Percentiles rank a stretch among this genome's conserved stretches.
Conservation (phyloP, 2,888 invertebrate species). For the Salpingus planirostris region DNA sequence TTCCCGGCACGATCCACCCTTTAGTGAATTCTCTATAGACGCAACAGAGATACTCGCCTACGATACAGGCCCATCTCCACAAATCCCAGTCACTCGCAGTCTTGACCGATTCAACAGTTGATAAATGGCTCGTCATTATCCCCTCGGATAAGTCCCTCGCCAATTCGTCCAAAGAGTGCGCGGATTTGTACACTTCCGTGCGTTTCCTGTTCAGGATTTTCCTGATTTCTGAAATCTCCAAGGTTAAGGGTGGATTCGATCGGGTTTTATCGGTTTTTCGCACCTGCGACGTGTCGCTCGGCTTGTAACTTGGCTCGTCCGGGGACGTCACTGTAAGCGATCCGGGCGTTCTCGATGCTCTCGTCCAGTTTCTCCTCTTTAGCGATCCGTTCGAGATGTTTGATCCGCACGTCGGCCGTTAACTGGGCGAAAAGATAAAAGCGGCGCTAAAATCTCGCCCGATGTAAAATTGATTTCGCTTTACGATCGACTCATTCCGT, state of each 20-base stretch:
- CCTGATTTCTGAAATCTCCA: slow-evolving; percentile 50
- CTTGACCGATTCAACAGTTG: slow-evolving; percentile 41
- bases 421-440: slow-evolving; percentile 23
- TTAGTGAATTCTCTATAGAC: no score
- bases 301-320: slow-evolving; percentile 51
- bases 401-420: slow-evolving; percentile 27
- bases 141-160: slow-evolving; percentile 42
- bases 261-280: no score
- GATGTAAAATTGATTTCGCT: slow-evolving; percentile 1
- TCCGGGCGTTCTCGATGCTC: slow-evolving; percentile 50
- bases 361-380: slow-evolving; percentile 51
- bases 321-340: slow-evolving; percentile 52
- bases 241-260: no score
- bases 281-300: slow-evolving; percentile 51
- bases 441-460: neutral
- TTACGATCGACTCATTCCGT: neutral
- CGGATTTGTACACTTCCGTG: slow-evolving; percentile 49
- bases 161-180: slow-evolving; percentile 50
- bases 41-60: no score
- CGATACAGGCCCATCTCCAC: slow-evolving; percentile 54
- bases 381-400: slow-evolving; percentile 34
- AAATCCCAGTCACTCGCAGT: slow-evolving; percentile 50
- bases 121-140: slow-evolving; percentile 18
- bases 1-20: no score
- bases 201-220: slow-evolving; percentile 49